Conservation (phyloP, 2,113 vertebrate species). For the Callionymus lyra region DNA sequence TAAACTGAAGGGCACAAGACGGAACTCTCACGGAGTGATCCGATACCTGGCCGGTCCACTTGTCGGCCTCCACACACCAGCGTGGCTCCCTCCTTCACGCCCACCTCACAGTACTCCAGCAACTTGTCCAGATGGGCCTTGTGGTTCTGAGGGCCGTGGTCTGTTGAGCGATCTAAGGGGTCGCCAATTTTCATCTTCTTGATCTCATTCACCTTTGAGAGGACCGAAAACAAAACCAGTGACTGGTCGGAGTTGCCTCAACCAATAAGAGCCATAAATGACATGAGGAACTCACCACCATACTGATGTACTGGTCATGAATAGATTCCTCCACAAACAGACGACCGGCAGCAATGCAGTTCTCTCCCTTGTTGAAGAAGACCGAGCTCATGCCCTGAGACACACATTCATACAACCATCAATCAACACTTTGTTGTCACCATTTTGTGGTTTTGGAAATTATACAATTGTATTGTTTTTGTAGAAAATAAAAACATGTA, state of each 20-base stretch:
- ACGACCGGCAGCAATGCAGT: conserved; percentile 81
- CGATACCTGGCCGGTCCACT: conserved; percentile 71
- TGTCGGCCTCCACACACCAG: conserved; percentile 75
- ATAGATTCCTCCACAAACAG: conserved; percentile 79
- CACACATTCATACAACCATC: conserved; percentile 5
- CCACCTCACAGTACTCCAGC: conserved; percentile 70
- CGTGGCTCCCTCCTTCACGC: conserved; percentile 73
- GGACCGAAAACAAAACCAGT: background rate
- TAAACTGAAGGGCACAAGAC: background rate
- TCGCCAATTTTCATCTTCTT: conserved; percentile 82
- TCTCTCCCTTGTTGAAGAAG: conserved; percentile 86
- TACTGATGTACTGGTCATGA: conserved; percentile 72
- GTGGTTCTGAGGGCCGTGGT: conserved; percentile 84
- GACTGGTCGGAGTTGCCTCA: background rate
- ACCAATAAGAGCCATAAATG: background rate
- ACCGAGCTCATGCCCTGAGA: conserved; percentile 79
- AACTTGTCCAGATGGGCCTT: conserved; percentile 78
- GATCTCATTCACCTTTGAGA: conserved; percentile 71
- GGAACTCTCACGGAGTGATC: too few relatives aligned
- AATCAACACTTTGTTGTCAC: too few relatives aligned
- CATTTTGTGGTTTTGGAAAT: too few relatives aligned
- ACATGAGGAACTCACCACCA: conserved; percentile 66
- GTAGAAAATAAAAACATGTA: too few relatives aligned
- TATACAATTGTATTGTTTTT: too few relatives aligned
- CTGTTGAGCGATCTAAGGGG: conserved; percentile 76